phyloP scores from a whole-genome alignment of 2,888 invertebrate genomes.

The Synergus gifuensis region DNA sequence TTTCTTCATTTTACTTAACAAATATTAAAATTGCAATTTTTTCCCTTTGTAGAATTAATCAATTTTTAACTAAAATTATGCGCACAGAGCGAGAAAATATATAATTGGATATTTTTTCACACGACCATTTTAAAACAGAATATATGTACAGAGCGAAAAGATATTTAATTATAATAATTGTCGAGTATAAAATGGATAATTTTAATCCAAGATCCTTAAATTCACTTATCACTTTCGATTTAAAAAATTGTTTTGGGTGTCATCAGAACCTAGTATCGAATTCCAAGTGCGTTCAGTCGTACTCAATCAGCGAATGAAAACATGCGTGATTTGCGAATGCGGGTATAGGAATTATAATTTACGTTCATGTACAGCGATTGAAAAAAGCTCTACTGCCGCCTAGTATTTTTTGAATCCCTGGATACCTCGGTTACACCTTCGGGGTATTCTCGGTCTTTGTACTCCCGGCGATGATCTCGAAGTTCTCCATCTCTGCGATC shows the following conservation, averaged over 20 bases:
- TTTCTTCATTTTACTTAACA: too few species aligned
- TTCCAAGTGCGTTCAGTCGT: slow-evolving; percentile 8
- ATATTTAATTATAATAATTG: too few species aligned
- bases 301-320: slow-evolving; percentile 12
- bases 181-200: too few species aligned
- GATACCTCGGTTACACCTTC: slow-evolving; percentile 59
- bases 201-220: too few species aligned
- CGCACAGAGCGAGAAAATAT: too few species aligned
- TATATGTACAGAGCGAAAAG: too few species aligned
- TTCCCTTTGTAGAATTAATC: too few species aligned
- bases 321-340: slow-evolving; percentile 23
- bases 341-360: slow-evolving; percentile 18
- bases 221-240: too few species aligned
- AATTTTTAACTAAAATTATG: too few species aligned
- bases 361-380: background rate
- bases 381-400: slow-evolving; percentile 18
- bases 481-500: slow-evolving; percentile 66
- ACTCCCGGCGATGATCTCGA: slow-evolving; percentile 62
- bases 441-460: slow-evolving; percentile 59
- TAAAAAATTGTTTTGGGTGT: background rate
- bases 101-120: too few species aligned
- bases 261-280: slow-evolving; percentile 31
- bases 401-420: slow-evolving; percentile 54
- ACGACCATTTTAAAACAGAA: too few species aligned
- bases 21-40: too few species aligned